These are phyloP conservation scores for Pipra filicauda DNA, from an alignment of 2,113 vertebrate species.

Conservation along the genomic window DNA sequence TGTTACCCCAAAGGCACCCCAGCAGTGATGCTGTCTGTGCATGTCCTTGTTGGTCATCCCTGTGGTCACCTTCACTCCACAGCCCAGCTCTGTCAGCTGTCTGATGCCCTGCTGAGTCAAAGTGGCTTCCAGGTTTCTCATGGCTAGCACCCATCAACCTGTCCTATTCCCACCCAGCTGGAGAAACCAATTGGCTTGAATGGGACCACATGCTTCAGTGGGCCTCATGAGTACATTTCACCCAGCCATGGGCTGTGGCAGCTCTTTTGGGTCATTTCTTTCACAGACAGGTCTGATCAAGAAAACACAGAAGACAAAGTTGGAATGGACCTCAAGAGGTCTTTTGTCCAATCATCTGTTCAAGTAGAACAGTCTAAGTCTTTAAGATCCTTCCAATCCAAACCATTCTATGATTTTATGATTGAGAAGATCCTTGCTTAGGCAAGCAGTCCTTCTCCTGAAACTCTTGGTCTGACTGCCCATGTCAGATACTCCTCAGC, in stretches of 20 bases:
- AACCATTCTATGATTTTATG: not conserved
- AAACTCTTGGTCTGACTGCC: not conserved
- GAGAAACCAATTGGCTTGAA: not conserved
- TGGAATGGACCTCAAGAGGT: not conserved
- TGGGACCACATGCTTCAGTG: not conserved
- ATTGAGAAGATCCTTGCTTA: not conserved
- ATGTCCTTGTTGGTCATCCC: not conserved
- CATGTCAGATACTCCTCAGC: not conserved
- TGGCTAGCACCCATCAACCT: not conserved
- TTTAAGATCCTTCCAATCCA: not conserved
- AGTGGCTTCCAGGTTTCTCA: not conserved
- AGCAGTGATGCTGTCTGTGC: not conserved
- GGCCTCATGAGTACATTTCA: not conserved
- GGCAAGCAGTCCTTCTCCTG: not conserved
- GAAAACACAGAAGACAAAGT: not conserved
- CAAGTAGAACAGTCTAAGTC: not conserved
- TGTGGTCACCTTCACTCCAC: not conserved
- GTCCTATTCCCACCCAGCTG: not conserved
- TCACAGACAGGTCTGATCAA: not conserved
- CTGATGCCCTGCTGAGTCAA: not conserved
- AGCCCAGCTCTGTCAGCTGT: accelerated
- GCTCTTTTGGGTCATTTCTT: not conserved
- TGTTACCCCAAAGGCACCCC: not conserved
- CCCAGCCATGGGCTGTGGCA: not conserved
- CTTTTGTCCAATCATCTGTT: not conserved